Conservation (phyloP, 2,113 vertebrate species). For the Tetraodon nigroviridis region DNA sequence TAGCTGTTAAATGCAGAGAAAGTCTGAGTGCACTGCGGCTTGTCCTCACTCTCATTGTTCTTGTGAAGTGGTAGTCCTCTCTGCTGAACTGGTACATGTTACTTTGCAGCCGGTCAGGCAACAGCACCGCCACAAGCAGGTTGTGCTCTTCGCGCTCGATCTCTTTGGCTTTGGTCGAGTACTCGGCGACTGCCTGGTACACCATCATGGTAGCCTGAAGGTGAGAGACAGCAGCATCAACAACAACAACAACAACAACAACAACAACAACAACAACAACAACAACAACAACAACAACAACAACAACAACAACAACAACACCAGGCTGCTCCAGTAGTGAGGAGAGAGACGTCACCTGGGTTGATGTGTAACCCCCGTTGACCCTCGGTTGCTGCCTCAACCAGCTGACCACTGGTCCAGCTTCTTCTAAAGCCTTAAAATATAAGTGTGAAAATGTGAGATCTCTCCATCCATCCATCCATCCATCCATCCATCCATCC, state of each 20-base stretch:
- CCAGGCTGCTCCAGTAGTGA: not conserved
- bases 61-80: slow-evolving; percentile 47
- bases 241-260: not conserved
- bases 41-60: slow-evolving; percentile 67
- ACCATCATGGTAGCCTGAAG: slow-evolving; percentile 81
- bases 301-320: not conserved
- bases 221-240: not conserved
- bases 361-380: slow-evolving; percentile 75
- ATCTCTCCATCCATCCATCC: not conserved
- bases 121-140: slow-evolving; percentile 70
- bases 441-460: not conserved
- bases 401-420: slow-evolving; percentile 73
- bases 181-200: slow-evolving; percentile 83
- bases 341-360: slow-evolving; percentile 71
- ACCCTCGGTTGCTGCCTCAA: slow-evolving; percentile 73
- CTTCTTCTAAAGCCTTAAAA: slow-evolving; percentile 39
- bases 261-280: not conserved
- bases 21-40: not conserved
- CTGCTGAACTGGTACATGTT: slow-evolving; percentile 44
- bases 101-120: slow-evolving; percentile 50
- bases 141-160: slow-evolving; percentile 58
- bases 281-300: not conserved
- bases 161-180: slow-evolving; percentile 44
- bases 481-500: too few species aligned
- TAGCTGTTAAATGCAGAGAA: too few species aligned